Evolutionary conservation across 2,888 invertebrate genomes (phyloP), one percentile per base, ranked within the genome.

Genomic region (Boloria euphrosyne): DNA sequence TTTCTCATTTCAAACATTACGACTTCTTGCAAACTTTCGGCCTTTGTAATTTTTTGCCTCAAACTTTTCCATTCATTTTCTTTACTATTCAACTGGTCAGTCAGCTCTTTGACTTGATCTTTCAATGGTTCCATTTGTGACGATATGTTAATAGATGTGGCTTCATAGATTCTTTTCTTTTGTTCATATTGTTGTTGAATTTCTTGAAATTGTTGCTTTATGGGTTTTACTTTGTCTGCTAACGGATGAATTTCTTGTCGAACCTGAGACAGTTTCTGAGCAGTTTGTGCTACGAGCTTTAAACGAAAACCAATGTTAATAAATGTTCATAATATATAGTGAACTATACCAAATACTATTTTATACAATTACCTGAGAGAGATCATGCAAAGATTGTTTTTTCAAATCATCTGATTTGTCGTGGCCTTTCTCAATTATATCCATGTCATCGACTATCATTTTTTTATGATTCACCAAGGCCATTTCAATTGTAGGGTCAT

Each of bases 131-230:
- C 93, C 87, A 93, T 89, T 83, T 93, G 92, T 1, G 92, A 91
- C 14, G 90, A 88, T 72, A 93, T 89, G 75, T 92, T 93, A 74
- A 92, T 92, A 31, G 94, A 93, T 62, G 94, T 93, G 4, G 95
- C 93, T 80, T 96, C 95, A 79, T 95, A 96, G 27, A 93, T 83
- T 71, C 93, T 81, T 82, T 96, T 96, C 85, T 94, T 94, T 75
- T 95, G 94, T 74, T 96, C 95, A 80, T 94, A 95, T 73, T 94
- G 94, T 74, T 94, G 93, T 72, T 94, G 93, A 47, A 95, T 79
- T 68, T 94, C 93, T 87, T 95, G 93, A 58, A 93, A 93, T 75
- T 94, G 93, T 72, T 95, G 94, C 73, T 96, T 93, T 62, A 96
- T 84, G 2, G 94, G 94, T 76, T 95, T 94, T 61, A 96, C 88